Conservation (phyloP, 37 sponge, comb jelly and placozoan species). For the Diacarnus erythraeanus region DNA sequence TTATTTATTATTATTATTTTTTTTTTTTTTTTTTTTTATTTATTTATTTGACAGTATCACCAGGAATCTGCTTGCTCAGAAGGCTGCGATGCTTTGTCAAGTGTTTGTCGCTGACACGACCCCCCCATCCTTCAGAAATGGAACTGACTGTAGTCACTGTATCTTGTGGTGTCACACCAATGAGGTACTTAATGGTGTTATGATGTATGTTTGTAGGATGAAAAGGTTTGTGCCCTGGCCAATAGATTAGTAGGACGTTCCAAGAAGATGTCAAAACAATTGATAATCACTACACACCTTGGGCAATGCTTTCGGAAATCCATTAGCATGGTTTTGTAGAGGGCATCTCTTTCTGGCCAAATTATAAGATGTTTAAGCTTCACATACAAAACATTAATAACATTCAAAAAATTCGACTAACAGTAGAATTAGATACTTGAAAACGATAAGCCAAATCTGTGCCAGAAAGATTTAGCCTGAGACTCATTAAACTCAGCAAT, state of each 20-base stretch:
- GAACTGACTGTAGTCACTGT: constrained; percentile 56
- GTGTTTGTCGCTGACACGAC: constrained; percentile 73
- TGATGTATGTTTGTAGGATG: constrained; percentile 52
- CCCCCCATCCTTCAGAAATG: constrained; percentile 70
- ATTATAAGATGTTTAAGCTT: constrained; percentile 38
- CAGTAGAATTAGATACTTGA: constrained; percentile 36
- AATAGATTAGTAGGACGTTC: constrained; percentile 54
- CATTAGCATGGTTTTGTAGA: constrained; percentile 55
- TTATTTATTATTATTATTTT: too few relatives aligned
- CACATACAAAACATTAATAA: constrained; percentile 30
- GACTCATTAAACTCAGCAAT: constrained; percentile 47
- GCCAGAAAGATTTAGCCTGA: constrained; percentile 15
- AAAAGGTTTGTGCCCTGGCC: constrained; percentile 53
- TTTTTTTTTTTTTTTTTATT: too few relatives aligned
- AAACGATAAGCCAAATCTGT: constrained; percentile 66
- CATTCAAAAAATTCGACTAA: constrained; percentile 34
- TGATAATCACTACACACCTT: constrained; percentile 58
- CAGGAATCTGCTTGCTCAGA: constrained; percentile 60
- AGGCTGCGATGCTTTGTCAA: constrained; percentile 69
- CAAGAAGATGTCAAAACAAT: constrained; percentile 78
- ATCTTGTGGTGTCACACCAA: constrained; percentile 61
- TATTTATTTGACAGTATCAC: constrained; percentile 80
- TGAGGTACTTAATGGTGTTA: constrained; percentile 63
- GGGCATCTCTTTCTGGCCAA: constrained; percentile 68
- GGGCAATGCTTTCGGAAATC: constrained; percentile 43